phyloP scores from a whole-genome alignment of 2,797 vertebrate genomes.

The Pampus argenteus region DNA sequence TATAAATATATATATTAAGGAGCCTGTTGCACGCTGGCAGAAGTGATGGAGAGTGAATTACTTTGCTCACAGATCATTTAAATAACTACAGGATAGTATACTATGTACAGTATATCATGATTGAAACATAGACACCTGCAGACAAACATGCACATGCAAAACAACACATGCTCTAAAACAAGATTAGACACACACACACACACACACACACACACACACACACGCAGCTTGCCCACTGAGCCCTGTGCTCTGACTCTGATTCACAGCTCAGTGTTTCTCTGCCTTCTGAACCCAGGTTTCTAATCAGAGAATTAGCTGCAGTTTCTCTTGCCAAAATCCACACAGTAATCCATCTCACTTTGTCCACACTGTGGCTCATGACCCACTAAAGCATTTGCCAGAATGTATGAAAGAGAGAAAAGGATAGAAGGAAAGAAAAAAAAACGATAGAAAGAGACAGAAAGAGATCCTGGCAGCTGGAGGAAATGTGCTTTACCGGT shows the following conservation, averaged over 20 bases:
- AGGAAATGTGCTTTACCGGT: slow-evolving; percentile 59
- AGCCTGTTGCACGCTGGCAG: not conserved
- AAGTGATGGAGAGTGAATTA: not conserved
- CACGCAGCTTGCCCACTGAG: slow-evolving; percentile 36
- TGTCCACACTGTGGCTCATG: slow-evolving; percentile 74
- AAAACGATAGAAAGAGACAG: slow-evolving; percentile 22
- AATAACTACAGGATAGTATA: not conserved
- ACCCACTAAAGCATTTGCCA: slow-evolving; percentile 62
- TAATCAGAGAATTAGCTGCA: slow-evolving; percentile 84
- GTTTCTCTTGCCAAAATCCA: slow-evolving; percentile 77
- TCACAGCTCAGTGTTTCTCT: slow-evolving; percentile 74
- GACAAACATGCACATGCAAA: slow-evolving; percentile 2
- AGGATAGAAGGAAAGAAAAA: slow-evolving; percentile 1
- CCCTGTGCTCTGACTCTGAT: slow-evolving; percentile 63
- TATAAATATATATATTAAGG: not conserved
- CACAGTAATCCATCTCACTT: slow-evolving; percentile 84
- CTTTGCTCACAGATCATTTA: not conserved
- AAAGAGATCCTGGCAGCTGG: slow-evolving; percentile 44
- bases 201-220: slow-evolving; percentile 11
- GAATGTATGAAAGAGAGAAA: slow-evolving; percentile 45
- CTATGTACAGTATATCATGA: not conserved
- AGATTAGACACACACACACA: slow-evolving; percentile 18
- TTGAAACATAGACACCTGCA: not conserved
- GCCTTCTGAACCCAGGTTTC: slow-evolving; percentile 78
- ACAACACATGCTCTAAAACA: slow-evolving; percentile 12